Conservation (phyloP, 2,888 invertebrate species). For the Melipona beecheii region DNA sequence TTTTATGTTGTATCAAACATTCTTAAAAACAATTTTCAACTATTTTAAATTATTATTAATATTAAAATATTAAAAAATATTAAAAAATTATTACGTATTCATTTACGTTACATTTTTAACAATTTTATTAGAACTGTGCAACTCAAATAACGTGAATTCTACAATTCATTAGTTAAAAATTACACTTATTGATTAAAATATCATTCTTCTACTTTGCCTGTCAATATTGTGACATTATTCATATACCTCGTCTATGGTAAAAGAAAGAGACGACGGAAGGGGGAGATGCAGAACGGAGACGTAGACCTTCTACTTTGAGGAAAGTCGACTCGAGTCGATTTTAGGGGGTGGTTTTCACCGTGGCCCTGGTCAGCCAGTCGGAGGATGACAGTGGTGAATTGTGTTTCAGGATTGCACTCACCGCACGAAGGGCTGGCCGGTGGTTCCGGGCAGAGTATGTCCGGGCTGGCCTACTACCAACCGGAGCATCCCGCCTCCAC, state of each 20-base stretch:
- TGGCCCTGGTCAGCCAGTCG: conserved; percentile 55
- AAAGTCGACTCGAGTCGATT: conserved; percentile 35
- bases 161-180: no score
- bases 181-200: no score
- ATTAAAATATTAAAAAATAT: no score
- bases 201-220: no score
- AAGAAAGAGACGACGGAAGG: not conserved
- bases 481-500: conserved; percentile 84
- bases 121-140: no score
- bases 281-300: conserved; percentile 7
- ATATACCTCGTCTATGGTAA: not conserved
- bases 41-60: no score
- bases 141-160: no score
- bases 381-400: conserved; percentile 56
- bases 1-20: no score
- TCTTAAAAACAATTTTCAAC: no score
- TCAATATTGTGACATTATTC: no score
- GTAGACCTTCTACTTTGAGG: not conserved
- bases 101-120: no score
- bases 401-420: conserved; percentile 84
- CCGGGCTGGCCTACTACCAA: conserved; percentile 85
- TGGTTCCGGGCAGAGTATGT: conserved; percentile 85
- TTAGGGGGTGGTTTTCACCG: conserved; percentile 74
- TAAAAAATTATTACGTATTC: no score
- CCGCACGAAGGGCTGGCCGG: conserved; percentile 85